Conservation (phyloP, 2,888 invertebrate genomes). For the Plagiodera versicolora region DNA sequence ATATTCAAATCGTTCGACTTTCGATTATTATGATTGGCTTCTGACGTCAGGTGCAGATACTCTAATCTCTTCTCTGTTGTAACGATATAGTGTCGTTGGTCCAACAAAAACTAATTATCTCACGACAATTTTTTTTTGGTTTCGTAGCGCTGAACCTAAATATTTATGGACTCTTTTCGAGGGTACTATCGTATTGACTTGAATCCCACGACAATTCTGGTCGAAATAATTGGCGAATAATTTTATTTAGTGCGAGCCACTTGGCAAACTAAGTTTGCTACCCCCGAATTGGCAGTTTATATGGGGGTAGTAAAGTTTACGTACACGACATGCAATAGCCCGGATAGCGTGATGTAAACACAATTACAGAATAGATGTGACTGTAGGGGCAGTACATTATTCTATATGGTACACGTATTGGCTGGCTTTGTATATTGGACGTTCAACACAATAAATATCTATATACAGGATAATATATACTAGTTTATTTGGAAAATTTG, state of each 20-base stretch:
- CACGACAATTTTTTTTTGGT: too few species aligned
- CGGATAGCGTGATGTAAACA: conserved; percentile 43
- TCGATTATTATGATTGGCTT: too few species aligned
- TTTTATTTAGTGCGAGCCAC: conserved; percentile 40
- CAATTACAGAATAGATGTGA: conserved; percentile 46
- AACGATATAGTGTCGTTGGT: too few species aligned
- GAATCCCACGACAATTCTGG: conserved; percentile 8
- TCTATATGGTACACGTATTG: conserved; percentile 43
- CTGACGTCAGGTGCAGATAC: too few species aligned
- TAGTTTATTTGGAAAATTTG: conserved; percentile 31
- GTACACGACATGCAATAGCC: conserved; percentile 39
- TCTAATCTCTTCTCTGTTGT: too few species aligned
- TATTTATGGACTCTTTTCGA: not conserved
- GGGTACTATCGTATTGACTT: not conserved
- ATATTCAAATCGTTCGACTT: too few species aligned
- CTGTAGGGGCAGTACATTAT: conserved; percentile 43
- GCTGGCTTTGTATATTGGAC: conserved; percentile 37
- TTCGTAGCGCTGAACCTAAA: too few species aligned
- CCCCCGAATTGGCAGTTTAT: conserved; percentile 42
- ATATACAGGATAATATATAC: conserved; percentile 24
- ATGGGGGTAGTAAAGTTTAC: conserved; percentile 41
- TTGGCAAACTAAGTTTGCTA: conserved; percentile 42
- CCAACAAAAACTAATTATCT: too few species aligned
- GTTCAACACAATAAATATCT: conserved; percentile 32
- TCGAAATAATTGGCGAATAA: conserved; percentile 39